Evolutionary conservation across 2,888 invertebrate genomes (phyloP).

Genomic region (Platycheirus rosarum): DNA sequence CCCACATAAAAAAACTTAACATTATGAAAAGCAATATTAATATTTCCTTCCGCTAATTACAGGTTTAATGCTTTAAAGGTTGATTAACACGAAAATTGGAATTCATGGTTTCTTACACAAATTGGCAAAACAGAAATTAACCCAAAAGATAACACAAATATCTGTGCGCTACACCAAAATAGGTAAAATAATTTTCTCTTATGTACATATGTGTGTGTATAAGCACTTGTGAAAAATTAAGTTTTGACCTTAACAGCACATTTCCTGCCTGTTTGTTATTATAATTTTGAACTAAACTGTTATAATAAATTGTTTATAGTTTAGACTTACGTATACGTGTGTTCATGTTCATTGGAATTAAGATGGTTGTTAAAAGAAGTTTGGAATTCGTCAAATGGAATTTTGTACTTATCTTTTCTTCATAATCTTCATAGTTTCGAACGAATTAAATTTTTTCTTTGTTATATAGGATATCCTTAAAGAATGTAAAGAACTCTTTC

Average conservation of each 20-base stretch:
- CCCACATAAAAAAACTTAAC: background rate
- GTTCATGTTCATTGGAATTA: too few relatives aligned
- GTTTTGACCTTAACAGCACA: slow-evolving; percentile 27
- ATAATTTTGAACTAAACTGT: too few relatives aligned
- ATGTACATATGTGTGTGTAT: slow-evolving; percentile 16
- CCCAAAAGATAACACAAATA: background rate
- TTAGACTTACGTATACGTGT: too few relatives aligned
- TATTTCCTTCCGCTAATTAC: slow-evolving; percentile 46
- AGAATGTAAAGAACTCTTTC: too few relatives aligned
- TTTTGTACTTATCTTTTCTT: too few relatives aligned
- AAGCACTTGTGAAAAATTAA: slow-evolving; percentile 23
- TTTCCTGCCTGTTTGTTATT: too few relatives aligned
- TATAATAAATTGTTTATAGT: too few relatives aligned
- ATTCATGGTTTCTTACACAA: slow-evolving; percentile 29
- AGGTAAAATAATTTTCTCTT: slow-evolving; percentile 17
- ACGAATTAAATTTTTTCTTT: too few relatives aligned
- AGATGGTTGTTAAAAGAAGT: too few relatives aligned
- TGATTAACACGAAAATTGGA: slow-evolving; percentile 19
- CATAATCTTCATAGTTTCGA: too few relatives aligned
- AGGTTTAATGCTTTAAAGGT: slow-evolving; percentile 49
- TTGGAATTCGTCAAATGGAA: too few relatives aligned
- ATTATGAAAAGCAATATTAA: slow-evolving; percentile 24
- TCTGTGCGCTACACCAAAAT: slow-evolving; percentile 9
- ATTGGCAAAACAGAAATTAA: slow-evolving; percentile 10
- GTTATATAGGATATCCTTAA: too few relatives aligned